Evolutionary conservation across 2,113 vertebrate species (phyloP), one percentile per base, ranked within the genome.

Genomic region (Zosterops lateralis): DNA sequence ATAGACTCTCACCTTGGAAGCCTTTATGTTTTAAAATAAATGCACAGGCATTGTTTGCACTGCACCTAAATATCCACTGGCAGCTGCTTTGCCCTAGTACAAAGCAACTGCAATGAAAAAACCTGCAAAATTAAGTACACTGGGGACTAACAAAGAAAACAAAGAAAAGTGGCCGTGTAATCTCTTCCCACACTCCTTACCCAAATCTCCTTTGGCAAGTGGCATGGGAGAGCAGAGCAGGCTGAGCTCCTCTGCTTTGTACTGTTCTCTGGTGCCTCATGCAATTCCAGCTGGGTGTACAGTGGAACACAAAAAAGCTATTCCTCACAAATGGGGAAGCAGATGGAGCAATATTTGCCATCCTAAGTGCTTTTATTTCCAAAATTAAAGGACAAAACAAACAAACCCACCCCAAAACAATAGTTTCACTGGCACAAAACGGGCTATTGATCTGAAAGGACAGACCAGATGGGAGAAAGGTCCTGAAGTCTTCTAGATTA

Each of bases 111-210:
- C 34, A 8, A 36, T 72, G 54, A 45, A 78, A 92, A 92, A 54
- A 2, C 12, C n/a, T 2, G 3, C 67, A 85, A 92, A 95, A 90
- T 76, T 40, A 92, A 87, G 47, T 73, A 65, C 68, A 40, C 83
- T 32, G 38, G 72, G 83, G 94, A 44, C 83, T 61, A 93, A 92
- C 78, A 93, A 93, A 96, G 92, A 38, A 92, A 87, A 93, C 92
- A 95, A 96, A 90, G 92, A 79, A 56, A 72, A 58, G 51, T 44
- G 80, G 71, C 60, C 21, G 6, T 68, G 86, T 95, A 90, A 95
- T 92, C 80, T 87, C 96, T 97, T 97, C 96, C 94, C 95, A 96
- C 96, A 95, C 65, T 95, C 92, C 91, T 96, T 96, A 81, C 80
- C 90, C 84, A 94, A 92, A 96, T 85, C 91, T 90, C 88, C 83